phyloP scores from a whole-genome alignment of 2,113 vertebrate species.

The Falco punctatus region DNA sequence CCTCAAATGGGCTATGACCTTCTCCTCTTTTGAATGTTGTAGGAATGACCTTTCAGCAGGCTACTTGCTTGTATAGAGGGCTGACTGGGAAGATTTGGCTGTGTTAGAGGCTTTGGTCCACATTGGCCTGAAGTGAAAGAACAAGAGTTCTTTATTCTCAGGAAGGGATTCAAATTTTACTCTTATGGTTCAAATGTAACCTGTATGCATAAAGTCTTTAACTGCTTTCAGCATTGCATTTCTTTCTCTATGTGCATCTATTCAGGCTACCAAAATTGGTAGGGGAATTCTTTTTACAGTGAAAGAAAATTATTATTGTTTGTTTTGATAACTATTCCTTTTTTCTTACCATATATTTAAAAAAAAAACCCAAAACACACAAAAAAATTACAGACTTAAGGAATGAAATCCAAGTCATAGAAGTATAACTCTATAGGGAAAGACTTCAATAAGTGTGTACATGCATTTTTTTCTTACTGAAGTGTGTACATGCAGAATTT shows the following conservation, averaged over 20 bases:
- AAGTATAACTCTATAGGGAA: background rate
- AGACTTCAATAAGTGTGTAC: background rate
- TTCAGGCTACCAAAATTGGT: background rate
- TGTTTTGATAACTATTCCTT: background rate
- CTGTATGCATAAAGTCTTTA: background rate
- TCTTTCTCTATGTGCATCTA: background rate
- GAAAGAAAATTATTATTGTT: background rate
- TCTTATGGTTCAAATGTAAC: background rate
- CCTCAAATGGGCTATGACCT: slow-evolving; percentile 36
- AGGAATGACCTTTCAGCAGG: slow-evolving; percentile 56
- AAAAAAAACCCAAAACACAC: background rate
- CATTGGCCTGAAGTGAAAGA: background rate
- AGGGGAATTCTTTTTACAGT: background rate
- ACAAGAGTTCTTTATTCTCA: slow-evolving; percentile 49
- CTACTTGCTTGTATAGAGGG: background rate
- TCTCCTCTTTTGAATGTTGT: slow-evolving; percentile 1
- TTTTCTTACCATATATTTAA: background rate
- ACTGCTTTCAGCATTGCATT: background rate
- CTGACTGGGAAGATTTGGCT: background rate
- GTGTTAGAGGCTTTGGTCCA: background rate
- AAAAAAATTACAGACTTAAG: background rate
- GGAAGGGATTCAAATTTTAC: slow-evolving; percentile 36
- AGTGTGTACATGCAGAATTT: background rate
- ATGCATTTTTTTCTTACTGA: background rate
- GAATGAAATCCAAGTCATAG: background rate